Percentiles rank a stretch among this genome's conserved stretches.
These are phyloP conservation scores for Turritopsis rubra DNA, from an alignment of 30 jellyfish, hydroid and myxozoan species.

Conservation along the genomic window DNA sequence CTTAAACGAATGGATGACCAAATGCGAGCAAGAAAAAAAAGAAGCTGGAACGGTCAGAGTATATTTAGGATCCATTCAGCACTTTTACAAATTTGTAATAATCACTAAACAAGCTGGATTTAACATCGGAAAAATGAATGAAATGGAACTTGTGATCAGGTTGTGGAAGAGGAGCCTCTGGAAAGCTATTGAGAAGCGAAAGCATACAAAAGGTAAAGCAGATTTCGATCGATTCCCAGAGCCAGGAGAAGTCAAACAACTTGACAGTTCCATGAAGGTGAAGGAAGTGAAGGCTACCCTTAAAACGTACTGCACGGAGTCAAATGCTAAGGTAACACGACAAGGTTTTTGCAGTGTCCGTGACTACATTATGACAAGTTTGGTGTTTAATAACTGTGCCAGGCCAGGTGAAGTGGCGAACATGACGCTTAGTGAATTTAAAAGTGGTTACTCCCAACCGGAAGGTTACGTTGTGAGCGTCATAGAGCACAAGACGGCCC, in stretches of 20 bases:
- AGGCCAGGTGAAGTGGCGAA: too few species aligned
- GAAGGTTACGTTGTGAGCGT: too few species aligned
- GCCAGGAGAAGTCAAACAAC: neutral
- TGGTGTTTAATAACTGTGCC: too few species aligned
- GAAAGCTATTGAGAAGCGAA: neutral
- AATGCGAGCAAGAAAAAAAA: neutral
- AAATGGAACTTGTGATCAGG: neutral
- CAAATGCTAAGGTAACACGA: too few species aligned
- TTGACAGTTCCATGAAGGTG: neutral
- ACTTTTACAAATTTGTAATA: neutral
- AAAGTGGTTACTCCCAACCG: too few species aligned
- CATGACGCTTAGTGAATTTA: too few species aligned
- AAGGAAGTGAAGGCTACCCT: neutral
- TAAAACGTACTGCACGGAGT: too few species aligned
- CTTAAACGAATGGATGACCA: neutral
- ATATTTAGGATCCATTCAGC: neutral
- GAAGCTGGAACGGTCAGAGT: neutral
- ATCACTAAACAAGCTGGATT: neutral
- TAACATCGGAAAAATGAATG: neutral
- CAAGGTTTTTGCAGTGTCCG: too few species aligned
- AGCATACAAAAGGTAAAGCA: neutral
- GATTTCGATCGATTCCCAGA: neutral
- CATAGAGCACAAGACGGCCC: too few species aligned
- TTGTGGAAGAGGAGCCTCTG: neutral
- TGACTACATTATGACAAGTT: too few species aligned